Percentiles rank a stretch among this genome's conserved stretches.
These are phyloP conservation scores for Stomorhina lunata DNA, from an alignment of 2,888 invertebrate species.

Conservation along the genomic window DNA sequence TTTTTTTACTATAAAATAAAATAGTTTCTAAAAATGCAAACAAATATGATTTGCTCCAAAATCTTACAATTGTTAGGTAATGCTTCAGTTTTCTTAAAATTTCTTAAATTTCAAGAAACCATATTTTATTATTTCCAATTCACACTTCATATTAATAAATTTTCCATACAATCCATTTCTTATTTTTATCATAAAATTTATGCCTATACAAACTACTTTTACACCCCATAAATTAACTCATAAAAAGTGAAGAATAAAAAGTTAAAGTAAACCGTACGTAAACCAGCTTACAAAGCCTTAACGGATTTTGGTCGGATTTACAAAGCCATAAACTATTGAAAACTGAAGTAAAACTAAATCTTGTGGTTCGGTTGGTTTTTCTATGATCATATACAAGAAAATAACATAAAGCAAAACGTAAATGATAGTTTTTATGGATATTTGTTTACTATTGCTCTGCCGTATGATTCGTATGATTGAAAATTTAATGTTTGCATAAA, in stretches of 20 bases:
- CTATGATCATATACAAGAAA: no score
- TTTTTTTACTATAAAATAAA: not conserved
- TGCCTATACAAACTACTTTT: constrained; percentile 9
- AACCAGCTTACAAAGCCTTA: constrained; percentile 59
- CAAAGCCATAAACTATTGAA: constrained; percentile 38
- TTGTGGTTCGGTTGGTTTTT: not conserved
- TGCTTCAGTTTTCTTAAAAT: no score
- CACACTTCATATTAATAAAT: no score
- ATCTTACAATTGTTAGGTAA: not conserved
- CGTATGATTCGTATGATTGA: not conserved
- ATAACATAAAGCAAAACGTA: constrained; percentile 10
- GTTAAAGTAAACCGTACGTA: constrained; percentile 58
- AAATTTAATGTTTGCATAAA: constrained; percentile 28
- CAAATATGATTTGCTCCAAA: no score
- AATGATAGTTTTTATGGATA: not conserved
- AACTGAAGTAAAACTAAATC: constrained; percentile 8
- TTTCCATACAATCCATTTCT: not conserved
- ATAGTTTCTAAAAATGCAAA: constrained; percentile 8
- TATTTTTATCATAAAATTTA: not conserved
- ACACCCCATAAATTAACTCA: constrained; percentile 43
- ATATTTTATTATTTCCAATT: no score
- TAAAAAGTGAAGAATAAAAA: constrained; percentile 32
- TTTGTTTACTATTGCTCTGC: not conserved
- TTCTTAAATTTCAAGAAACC: no score
- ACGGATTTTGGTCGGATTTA: constrained; percentile 30